A percentile compares a stretch with the other conserved stretches of the same genome.
Conservation (phyloP, 2,113 vertebrate species). For the Petrocephalus zakoni region DNA sequence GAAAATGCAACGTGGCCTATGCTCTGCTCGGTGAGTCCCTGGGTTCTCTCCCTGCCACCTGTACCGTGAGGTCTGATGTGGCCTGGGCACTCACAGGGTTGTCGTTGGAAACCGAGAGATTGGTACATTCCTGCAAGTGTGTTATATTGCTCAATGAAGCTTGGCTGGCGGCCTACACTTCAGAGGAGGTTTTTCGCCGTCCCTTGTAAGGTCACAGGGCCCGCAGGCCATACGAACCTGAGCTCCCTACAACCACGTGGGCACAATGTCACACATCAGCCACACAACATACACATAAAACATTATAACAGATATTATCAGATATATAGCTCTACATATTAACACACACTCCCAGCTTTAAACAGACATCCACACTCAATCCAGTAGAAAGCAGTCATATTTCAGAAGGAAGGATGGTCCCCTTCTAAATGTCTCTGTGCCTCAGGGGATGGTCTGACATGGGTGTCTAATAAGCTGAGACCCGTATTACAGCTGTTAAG, state of each 20-base stretch:
- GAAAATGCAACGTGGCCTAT: background rate
- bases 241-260: too few species aligned
- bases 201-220: too few species aligned
- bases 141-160: too few species aligned
- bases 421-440: background rate
- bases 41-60: background rate
- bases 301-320: background rate
- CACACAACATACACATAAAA: background rate
- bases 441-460: background rate
- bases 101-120: too few species aligned
- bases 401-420: background rate
- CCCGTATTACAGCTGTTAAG: background rate
- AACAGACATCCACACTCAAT: background rate
- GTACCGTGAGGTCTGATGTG: slow-evolving; percentile 53
- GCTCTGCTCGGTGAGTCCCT: slow-evolving; percentile 52
- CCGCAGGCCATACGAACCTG: too few species aligned
- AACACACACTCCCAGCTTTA: background rate
- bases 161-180: too few species aligned
- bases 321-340: background rate
- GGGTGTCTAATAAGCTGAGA: background rate
- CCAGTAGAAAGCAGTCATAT: background rate
- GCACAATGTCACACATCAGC: too few species aligned
- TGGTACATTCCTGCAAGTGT: too few species aligned
- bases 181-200: too few species aligned
- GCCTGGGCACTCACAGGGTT: background rate